These are phyloP conservation scores for Pituophis catenifer DNA, from an alignment of 2,113 vertebrate species.

Conservation along the genomic window DNA sequence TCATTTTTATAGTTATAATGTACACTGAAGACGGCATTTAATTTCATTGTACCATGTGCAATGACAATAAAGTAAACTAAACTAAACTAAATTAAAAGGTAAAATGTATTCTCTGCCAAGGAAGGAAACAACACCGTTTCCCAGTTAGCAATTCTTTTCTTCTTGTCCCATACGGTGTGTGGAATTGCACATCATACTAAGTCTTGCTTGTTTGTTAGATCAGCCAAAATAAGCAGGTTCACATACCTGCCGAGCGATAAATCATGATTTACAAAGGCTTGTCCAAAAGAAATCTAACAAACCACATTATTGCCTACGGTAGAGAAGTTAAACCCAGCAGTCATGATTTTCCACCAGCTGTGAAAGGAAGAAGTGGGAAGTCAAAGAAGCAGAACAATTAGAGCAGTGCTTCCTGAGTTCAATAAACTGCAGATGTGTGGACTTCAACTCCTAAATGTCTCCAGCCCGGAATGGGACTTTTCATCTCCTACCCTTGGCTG, in stretches of 20 bases:
- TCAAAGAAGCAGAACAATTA: not conserved
- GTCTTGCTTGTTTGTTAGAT: not conserved
- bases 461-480: not conserved
- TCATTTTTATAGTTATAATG: no score
- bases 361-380: not conserved
- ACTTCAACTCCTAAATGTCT: not conserved
- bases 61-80: no score
- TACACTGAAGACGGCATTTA: no score
- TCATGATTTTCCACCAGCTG: not conserved
- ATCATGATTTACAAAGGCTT: not conserved
- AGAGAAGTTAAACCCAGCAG: not conserved
- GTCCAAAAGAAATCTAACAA: not conserved
- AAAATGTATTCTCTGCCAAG: not conserved
- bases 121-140: not conserved
- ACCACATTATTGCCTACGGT: not conserved
- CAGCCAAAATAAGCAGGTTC: not conserved
- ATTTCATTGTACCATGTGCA: no score
- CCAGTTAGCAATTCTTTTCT: not conserved
- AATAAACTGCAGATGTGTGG: not conserved
- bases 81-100: not conserved
- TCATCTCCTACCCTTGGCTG: no score
- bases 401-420: not conserved
- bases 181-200: not conserved
- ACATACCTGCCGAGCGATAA: not conserved
- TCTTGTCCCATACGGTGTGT: not conserved